A percentile compares a stretch with the other conserved stretches of the same genome.
phyloP scores from a whole-genome alignment of 1,140 invertebrate genomes.

The Drosophila athabasca region DNA sequence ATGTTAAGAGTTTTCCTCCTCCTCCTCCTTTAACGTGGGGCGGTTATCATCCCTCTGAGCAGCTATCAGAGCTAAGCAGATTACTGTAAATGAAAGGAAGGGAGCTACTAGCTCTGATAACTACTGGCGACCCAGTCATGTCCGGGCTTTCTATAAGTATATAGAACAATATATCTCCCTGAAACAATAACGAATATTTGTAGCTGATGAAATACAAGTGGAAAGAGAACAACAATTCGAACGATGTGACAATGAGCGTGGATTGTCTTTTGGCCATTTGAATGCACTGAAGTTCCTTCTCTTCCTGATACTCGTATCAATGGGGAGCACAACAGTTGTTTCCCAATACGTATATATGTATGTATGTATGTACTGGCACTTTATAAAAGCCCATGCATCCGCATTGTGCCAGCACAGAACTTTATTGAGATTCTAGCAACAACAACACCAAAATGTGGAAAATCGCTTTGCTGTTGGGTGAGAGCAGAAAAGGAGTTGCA shows the following conservation, averaged over 20 bases:
- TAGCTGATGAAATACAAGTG: neutral
- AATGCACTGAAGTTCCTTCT: no score
- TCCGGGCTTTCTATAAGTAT: constrained; percentile 15
- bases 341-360: neutral
- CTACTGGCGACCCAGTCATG: neutral
- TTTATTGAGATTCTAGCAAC: neutral
- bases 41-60: constrained; percentile 26
- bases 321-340: constrained; percentile 5
- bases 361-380: neutral
- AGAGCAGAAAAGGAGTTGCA: no score
- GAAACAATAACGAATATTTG: neutral
- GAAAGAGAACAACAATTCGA: no score
- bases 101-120: neutral
- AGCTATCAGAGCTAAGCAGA: constrained; percentile 31
- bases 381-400: constrained; percentile 38
- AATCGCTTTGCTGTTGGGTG: constrained; percentile 50
- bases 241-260: no score
- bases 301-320: no score
- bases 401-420: constrained; percentile 12
- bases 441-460: constrained; percentile 49
- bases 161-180: neutral
- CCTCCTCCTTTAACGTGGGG: constrained; percentile 23
- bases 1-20: neutral
- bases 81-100: constrained; percentile 6
- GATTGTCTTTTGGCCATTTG: no score